Percentiles rank a stretch among this genome's conserved stretches.
phyloP scores from a whole-genome alignment of 2,888 invertebrate genomes.

The Brassicogethes aeneus region DNA sequence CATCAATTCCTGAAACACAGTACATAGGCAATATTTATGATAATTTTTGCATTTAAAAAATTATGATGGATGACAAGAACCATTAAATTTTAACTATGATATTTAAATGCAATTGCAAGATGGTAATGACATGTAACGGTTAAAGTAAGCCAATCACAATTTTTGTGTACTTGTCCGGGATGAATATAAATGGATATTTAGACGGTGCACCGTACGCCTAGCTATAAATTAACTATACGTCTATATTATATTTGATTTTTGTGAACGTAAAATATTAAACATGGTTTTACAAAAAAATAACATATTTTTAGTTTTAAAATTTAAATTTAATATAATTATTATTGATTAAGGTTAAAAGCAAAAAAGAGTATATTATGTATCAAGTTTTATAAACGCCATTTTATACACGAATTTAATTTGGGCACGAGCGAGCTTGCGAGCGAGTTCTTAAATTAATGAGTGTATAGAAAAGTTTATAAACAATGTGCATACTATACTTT shows the following conservation, averaged over 20 bases:
- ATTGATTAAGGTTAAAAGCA: no score
- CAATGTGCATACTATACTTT: no score
- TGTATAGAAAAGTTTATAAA: no score
- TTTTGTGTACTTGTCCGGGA: background rate
- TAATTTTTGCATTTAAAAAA: background rate
- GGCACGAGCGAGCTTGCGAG: no score
- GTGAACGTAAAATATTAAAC: no score
- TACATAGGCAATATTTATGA: background rate
- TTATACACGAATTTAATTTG: no score
- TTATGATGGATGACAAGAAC: background rate
- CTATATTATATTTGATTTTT: background rate
- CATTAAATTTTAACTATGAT: background rate
- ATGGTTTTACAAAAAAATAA: no score
- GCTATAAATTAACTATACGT: background rate
- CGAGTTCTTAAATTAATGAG: no score
- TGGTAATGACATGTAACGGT: background rate
- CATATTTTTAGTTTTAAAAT: no score
- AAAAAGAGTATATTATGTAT: no score
- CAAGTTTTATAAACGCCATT: no score
- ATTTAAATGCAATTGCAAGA: background rate
- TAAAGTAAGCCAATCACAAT: background rate
- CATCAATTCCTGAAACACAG: background rate
- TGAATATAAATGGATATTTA: background rate
- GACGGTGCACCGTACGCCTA: background rate
- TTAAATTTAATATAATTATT: no score